A percentile compares a stretch with the other conserved stretches of the same genome.
Evolutionary conservation across 2,888 invertebrate species (phyloP).

Genomic region (Terebella lapidaria): DNA sequence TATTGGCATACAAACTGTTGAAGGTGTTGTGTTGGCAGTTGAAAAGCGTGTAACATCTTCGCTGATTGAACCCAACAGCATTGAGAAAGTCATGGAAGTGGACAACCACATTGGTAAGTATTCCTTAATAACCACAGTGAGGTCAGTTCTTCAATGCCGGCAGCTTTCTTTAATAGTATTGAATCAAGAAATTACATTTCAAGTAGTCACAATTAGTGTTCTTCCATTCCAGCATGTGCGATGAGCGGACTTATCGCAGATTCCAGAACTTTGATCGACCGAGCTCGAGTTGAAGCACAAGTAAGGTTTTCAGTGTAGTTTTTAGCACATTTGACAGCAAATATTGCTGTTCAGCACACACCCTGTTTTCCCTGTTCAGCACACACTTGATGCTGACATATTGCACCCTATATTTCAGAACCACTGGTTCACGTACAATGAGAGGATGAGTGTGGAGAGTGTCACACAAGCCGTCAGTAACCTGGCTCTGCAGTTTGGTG

Average conservation of each 20-base stretch:
- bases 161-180: no score
- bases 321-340: no score
- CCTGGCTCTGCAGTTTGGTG: constrained; percentile 98
- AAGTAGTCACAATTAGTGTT: no score
- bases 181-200: no score
- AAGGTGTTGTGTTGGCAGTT: constrained; percentile 95
- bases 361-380: no score
- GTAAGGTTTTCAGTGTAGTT: constrained; percentile 28
- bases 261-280: constrained; percentile 86
- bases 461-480: constrained; percentile 98
- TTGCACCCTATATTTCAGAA: no score
- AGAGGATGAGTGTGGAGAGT: constrained; percentile 93
- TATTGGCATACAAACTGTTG: constrained; percentile 91
- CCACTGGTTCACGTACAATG: constrained; percentile 97
- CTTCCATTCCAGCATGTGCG: constrained; percentile 68
- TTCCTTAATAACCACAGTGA: neutral
- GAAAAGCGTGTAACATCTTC: constrained; percentile 97
- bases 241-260: constrained; percentile 98
- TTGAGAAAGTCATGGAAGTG: constrained; percentile 98
- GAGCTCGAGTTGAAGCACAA: constrained; percentile 93
- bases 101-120: constrained; percentile 84
- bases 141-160: no score
- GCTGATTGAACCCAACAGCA: constrained; percentile 91
- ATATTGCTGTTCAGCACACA: no score
- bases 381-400: no score